phyloP scores from a whole-genome alignment of 1,140 invertebrate genomes.

The Drosophila persimilis region DNA sequence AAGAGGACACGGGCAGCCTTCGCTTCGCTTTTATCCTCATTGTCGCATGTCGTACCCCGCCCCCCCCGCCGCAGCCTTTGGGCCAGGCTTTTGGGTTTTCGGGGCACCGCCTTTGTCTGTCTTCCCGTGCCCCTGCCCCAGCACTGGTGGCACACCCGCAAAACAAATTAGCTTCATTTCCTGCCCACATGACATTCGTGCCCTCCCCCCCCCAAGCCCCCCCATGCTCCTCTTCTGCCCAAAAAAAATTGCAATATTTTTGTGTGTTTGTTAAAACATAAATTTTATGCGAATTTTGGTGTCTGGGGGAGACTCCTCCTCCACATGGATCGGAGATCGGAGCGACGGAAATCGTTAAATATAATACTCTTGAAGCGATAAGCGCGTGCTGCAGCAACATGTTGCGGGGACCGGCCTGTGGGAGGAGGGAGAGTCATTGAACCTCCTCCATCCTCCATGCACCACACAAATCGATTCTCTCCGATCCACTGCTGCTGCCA shows the following conservation, averaged over 20 bases:
- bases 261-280: conserved; percentile 38
- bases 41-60: conserved; percentile 20
- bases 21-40: conserved; percentile 49
- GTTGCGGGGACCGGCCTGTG: conserved; percentile 33
- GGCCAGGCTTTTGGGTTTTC: conserved; percentile 23
- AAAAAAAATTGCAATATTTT: conserved; percentile 47
- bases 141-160: conserved; percentile 61
- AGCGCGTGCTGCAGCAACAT: conserved; percentile 58
- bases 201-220: neutral
- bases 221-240: conserved; percentile 4
- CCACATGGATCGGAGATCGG: conserved; percentile 24
- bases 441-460: conserved; percentile 20
- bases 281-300: conserved; percentile 32
- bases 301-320: conserved; percentile 19
- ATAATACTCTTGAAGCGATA: conserved; percentile 56
- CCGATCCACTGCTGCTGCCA: conserved; percentile 24
- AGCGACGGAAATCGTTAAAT: conserved; percentile 72
- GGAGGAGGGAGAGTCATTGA: conserved; percentile 46
- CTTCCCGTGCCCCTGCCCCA: conserved; percentile 7
- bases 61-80: neutral
- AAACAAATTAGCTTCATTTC: conserved; percentile 79
- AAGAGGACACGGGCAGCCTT: conserved; percentile 15
- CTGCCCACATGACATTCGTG: conserved; percentile 63
- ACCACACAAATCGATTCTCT: conserved; percentile 67
- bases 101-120: conserved; percentile 27